Conservation (phyloP, 2,888 invertebrate species). For the Ptychoptera albimana region DNA sequence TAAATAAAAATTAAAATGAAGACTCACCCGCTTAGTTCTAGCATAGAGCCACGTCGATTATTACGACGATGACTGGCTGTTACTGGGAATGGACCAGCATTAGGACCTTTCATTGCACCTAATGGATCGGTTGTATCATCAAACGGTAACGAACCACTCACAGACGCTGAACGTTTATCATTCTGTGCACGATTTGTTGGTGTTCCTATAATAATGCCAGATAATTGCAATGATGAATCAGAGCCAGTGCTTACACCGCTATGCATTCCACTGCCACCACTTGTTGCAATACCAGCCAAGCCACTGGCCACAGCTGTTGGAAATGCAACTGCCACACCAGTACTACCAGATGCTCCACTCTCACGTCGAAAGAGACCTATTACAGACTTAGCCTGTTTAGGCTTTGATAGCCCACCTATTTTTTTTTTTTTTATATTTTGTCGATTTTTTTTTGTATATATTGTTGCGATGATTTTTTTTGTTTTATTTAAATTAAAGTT, state of each 20-base stretch:
- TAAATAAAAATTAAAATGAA: conserved; percentile 11
- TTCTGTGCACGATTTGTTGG: conserved; percentile 8
- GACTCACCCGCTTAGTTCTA: conserved; percentile 62
- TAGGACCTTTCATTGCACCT: conserved; percentile 14
- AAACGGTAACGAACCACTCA: conserved; percentile 30
- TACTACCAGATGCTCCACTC: conserved; percentile 49
- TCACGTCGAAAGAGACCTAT: conserved; percentile 79
- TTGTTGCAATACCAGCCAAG: conserved; percentile 28
- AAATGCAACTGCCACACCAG: conserved; percentile 29
- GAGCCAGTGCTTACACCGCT: conserved; percentile 31
- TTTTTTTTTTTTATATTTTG: conserved; percentile 8
- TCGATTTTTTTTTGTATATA: conserved; percentile 4
- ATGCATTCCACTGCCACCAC: conserved; percentile 31
- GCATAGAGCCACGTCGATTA: conserved; percentile 63
- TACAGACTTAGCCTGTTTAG: conserved; percentile 70
- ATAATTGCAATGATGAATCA: conserved; percentile 25
- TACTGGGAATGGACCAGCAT: conserved; percentile 44
- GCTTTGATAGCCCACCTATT: conserved; percentile 72
- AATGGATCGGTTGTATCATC: conserved; percentile 26
- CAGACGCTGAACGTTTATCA: conserved; percentile 13
- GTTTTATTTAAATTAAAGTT: conserved; percentile 7
- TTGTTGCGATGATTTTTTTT: too few relatives aligned
- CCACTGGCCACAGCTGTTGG: conserved; percentile 29
- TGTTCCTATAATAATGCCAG: conserved; percentile 23
- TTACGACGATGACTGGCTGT: conserved; percentile 51